Evolutionary conservation across 2,888 invertebrate genomes (phyloP), one percentile per base, ranked within the genome.

Genomic region (Drosophila rubida): DNA sequence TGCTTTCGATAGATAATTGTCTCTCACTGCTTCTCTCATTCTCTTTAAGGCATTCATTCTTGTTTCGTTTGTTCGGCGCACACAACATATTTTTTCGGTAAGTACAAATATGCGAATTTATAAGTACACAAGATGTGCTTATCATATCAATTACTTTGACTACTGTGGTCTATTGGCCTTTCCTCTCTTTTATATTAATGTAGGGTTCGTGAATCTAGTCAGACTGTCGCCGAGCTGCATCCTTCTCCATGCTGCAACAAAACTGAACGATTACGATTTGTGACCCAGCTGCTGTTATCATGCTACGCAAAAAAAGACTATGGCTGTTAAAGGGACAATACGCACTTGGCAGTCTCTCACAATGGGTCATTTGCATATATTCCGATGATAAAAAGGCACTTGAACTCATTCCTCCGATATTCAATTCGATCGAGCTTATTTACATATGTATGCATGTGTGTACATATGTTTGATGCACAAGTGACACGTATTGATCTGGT

Each of bases 261-360:
- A 53, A 53, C 66, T 57, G 51, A 67, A 49, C 69, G 59, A 55
- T 63, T 70, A 70, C 74, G 58, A 77, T 74, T 70, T 74, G 74
- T 68, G 67, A 62, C 66, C 75, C 78, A 78, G 78, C 75, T 78
- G 78, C 64, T 78, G 78, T 54, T 67, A 61, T 67, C 62, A 59
- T 59, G 63, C 51, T 64, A 53, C 55, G 67, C 45, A 57, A 64
- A 64, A 60, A 58, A 64, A 62, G 49, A 27, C 49, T 46, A 55
- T 54, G 48, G 45, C 70, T 55, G 74, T 70, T 77, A 69, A 76
- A 66, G 59, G 70, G 74, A 70, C 76, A 78, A 74, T 67, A 70
- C 70, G 66, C 64, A 75, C 49, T 74, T 41, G 61, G 35, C 8
- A 35, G 49, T 27, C 16, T 8, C 44, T 8, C 39, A 69, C 73